Evolutionary conservation across 64 coral and sea anemone species (phyloP), one percentile per base, ranked within the genome.

Genomic region (Pocillopora verrucosa): DNA sequence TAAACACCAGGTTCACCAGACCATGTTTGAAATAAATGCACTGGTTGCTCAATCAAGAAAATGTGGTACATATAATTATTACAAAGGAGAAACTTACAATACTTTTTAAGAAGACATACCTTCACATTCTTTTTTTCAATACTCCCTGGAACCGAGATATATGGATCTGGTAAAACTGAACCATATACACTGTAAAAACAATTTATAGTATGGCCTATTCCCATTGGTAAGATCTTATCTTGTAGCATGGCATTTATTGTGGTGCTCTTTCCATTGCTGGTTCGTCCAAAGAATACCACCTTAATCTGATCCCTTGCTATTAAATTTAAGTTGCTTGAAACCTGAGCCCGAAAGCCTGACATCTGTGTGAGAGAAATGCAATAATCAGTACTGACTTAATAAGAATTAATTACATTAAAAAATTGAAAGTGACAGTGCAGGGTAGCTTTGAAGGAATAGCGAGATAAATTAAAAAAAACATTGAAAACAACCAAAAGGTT

Each of bases 271-370:
- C 96, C 96, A 91, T 98, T 98, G 24, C 96, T 98, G 20, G 96
- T 98, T 16, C 96, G 96, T 36, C 96, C 96, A 93, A 98, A 98
- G 60, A 98, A 98, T 68, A 93, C 96, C 73, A 98, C 96, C 61
- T 98, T 98, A 93, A 98, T 98, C 41, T 95, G 91, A 73, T 98
- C 94, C 83, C 96, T 87, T 15, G 87, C 77, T 17, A 98, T 58
- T 72, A 98, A 82, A 75, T 94, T 83, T 57, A 83, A 91, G 20
- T 95, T 98, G 36, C 94, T 87, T 64, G 85, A 92, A 30, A 94
- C 94, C 77, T 98, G 96, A 25, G 73, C 90, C 30, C 95, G 72
- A 90, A 88, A 98, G 70, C 76, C 91, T 79, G 87, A 82, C 30
- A 98, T 88, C 96, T 98, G 60, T 73, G 35, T 11, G 13, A 58